Conservation (phyloP, 2,797 vertebrate genomes). For the Mormyrus proboscirostris region DNA sequence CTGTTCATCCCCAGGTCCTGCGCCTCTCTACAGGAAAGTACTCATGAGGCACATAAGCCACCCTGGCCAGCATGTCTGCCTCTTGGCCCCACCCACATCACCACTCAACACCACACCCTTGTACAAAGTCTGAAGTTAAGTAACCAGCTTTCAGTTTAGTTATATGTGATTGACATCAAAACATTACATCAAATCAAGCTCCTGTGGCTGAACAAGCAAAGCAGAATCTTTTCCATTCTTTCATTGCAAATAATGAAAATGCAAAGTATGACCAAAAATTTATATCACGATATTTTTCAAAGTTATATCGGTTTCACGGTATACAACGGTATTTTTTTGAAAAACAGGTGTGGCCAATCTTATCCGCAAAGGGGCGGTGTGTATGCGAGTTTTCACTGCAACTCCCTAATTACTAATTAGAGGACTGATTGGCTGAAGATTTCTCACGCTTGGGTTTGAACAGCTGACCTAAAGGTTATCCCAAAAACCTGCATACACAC, state of each 20-base stretch:
- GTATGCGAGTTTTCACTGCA: too few species aligned
- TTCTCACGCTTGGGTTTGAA: too few species aligned
- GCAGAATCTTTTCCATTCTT: background rate
- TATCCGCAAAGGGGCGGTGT: too few species aligned
- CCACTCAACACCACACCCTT: background rate
- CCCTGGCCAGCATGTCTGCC: background rate
- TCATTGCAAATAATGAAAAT: background rate
- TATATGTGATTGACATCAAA: background rate
- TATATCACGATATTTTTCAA: too few species aligned
- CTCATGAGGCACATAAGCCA: background rate
- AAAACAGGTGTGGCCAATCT: too few species aligned
- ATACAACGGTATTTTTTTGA: too few species aligned
- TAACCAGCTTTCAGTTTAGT: background rate
- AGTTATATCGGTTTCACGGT: too few species aligned
- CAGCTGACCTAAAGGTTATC: too few species aligned
- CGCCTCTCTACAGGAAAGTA: slow-evolving; percentile 57
- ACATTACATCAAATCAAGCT: background rate
- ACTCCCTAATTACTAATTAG: too few species aligned
- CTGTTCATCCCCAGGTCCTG: slow-evolving; percentile 66
- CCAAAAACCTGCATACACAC: too few species aligned
- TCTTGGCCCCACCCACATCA: background rate
- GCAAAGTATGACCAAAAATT: too few species aligned
- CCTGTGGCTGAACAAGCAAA: background rate
- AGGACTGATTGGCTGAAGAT: too few species aligned
- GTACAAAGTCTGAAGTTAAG: background rate